Evolutionary conservation across 2,888 invertebrate genomes (phyloP).

Genomic region (Halictus quadricinctus): DNA sequence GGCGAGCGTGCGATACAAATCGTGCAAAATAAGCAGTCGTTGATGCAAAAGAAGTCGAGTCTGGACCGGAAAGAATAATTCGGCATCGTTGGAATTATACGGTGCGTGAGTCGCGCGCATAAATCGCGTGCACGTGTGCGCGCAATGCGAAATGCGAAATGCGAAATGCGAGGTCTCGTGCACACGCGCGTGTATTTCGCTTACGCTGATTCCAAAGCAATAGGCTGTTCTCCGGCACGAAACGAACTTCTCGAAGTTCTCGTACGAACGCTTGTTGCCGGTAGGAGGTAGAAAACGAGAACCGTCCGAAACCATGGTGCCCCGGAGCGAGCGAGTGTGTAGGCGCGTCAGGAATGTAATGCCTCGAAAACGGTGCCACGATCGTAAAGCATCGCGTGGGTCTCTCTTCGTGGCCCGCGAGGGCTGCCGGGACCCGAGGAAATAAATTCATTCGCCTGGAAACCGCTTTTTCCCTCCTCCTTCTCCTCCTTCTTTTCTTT

Average conservation of each 20-base stretch:
- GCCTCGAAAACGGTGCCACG: conserved; percentile 61
- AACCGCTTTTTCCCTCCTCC: conserved; percentile 4
- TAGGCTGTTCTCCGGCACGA: not conserved
- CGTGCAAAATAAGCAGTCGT: not conserved
- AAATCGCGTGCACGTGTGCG: conserved; percentile 39
- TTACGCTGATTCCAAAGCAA: conserved; percentile 13
- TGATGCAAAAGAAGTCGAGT: not conserved
- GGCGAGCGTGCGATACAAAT: not conserved
- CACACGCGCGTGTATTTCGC: not conserved
- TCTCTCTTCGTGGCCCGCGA: conserved; percentile 47
- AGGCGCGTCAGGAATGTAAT: conserved; percentile 70
- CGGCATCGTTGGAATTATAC: conserved; percentile 36
- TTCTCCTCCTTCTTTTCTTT: not conserved
- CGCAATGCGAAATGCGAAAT: not conserved
- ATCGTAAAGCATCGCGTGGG: conserved; percentile 71
- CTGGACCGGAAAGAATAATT: conserved; percentile 31
- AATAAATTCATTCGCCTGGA: conserved; percentile 42
- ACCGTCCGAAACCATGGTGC: conserved; percentile 39
- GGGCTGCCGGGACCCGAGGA: conserved; percentile 35
- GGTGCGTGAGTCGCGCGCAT: conserved; percentile 43
- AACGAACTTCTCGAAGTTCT: conserved; percentile 1
- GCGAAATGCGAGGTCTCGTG: not conserved
- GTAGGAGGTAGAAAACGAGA: conserved; percentile 58
- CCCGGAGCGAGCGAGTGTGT: conserved; percentile 65
- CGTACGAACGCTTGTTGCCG: conserved; percentile 28